Conservation (phyloP, 2,113 vertebrate genomes). For the Morone chrysops region DNA sequence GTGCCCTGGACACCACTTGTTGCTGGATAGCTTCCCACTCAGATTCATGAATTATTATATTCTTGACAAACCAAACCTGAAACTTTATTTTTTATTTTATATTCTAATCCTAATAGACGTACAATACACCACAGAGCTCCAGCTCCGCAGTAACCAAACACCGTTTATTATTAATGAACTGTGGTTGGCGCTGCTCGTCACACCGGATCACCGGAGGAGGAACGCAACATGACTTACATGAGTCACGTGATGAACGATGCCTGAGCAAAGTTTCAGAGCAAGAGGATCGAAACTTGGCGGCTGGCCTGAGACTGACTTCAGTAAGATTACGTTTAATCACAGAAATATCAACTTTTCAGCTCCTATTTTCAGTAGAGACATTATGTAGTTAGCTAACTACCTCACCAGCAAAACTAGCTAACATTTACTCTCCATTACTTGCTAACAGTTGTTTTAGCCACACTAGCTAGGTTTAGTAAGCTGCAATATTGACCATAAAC, state of each 20-base stretch:
- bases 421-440: neutral
- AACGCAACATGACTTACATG: too few relatives aligned
- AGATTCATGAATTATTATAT: neutral
- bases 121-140: too few relatives aligned
- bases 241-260: neutral
- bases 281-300: accelerated
- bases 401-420: neutral
- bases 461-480: neutral
- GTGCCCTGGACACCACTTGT: too few relatives aligned
- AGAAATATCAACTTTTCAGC: neutral
- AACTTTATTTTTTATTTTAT: neutral
- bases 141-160: too few relatives aligned
- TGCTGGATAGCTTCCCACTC: neutral
- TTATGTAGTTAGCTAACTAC: neutral
- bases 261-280: neutral
- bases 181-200: too few relatives aligned
- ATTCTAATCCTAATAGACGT: too few relatives aligned
- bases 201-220: too few relatives aligned
- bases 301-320: neutral
- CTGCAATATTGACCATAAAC: neutral
- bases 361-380: neutral
- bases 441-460: neutral
- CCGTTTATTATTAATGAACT: too few relatives aligned
- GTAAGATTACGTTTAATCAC: neutral
- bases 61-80: neutral